Evolutionary conservation across 2,113 vertebrate species (phyloP).

Genomic region (Romanogobio albipinnatus): DNA sequence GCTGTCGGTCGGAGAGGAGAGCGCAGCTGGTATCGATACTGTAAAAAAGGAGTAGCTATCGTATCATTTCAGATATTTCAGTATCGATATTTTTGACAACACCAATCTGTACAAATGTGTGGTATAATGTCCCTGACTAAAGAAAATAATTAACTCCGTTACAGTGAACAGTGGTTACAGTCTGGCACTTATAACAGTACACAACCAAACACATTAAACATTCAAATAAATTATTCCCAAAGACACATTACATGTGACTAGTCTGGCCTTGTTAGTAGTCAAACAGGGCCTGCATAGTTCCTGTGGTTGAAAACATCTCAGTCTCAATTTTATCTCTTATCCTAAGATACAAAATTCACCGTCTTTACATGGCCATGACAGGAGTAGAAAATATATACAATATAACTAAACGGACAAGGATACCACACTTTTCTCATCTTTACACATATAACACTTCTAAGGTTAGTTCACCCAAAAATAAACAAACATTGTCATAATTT

Average conservation of each 20-base stretch:
- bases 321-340: too few species aligned
- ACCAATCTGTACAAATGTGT: neutral
- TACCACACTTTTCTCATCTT: neutral
- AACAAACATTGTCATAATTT: neutral
- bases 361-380: neutral
- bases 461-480: neutral
- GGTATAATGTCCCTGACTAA: neutral
- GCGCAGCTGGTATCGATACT: too few species aligned
- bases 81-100: too few species aligned
- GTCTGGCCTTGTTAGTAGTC: neutral
- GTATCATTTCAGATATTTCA: too few species aligned
- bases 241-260: neutral
- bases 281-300: neutral
- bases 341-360: too few species aligned
- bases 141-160: neutral
- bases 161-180: neutral
- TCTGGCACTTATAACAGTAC: neutral
- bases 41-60: too few species aligned
- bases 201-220: neutral
- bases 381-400: neutral
- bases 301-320: too few species aligned
- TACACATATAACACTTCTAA: neutral
- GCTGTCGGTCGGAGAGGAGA: too few species aligned
- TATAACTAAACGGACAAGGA: neutral
- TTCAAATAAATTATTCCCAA: neutral